A percentile compares a stretch with the other conserved stretches of the same genome.
Evolutionary conservation across 1,140 invertebrate genomes (phyloP).

Genomic region (Pteromalus puparum): DNA sequence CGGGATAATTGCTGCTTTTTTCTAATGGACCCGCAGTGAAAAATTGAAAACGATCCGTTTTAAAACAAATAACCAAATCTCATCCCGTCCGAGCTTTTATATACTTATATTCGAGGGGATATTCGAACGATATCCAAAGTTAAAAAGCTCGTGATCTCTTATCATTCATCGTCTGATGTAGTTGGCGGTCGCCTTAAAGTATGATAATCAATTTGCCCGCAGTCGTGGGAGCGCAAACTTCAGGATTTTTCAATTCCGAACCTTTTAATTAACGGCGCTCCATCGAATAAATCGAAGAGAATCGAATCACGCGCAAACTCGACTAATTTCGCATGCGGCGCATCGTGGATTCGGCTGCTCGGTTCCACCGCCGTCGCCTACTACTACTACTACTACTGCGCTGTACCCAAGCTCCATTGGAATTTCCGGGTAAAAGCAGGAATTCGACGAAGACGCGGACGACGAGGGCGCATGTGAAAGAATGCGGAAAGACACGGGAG

Average conservation of each 20-base stretch:
- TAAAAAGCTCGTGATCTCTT: too few species aligned
- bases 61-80: too few species aligned
- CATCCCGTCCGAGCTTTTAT: too few species aligned
- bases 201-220: too few species aligned
- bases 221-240: not conserved
- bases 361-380: not conserved
- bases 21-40: not conserved
- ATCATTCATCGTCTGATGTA: too few species aligned
- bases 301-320: not conserved
- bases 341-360: too few species aligned
- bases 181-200: too few species aligned
- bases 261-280: slow-evolving; percentile 1
- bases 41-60: not conserved
- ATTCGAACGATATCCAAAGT: too few species aligned
- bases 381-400: too few species aligned
- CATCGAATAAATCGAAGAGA: not conserved
- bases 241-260: not conserved
- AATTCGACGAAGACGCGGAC: not conserved
- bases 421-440: not conserved
- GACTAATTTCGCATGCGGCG: slow-evolving; percentile 10
- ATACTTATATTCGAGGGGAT: too few species aligned
- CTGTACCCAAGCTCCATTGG: not conserved
- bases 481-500: slow-evolving; percentile 10
- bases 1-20: not conserved
- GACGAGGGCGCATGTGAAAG: not conserved